Base-by-base conservation (phyloP, 64 coral and sea anemone genomes). In the Pachyseris speciosa region DNA sequence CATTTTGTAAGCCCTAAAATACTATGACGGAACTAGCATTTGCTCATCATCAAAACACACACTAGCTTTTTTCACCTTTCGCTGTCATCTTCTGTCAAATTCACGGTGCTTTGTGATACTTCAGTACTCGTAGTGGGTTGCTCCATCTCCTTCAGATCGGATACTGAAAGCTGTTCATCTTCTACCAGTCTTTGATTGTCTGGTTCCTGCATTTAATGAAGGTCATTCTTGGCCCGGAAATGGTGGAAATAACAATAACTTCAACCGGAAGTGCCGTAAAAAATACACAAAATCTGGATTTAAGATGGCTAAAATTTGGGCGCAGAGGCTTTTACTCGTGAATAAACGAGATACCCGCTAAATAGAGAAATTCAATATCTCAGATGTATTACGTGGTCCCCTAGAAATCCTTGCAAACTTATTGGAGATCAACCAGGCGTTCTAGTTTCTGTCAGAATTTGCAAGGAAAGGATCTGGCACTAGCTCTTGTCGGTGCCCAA, bases 341-440 rank as follows among this genome's bases (percentile, higher is more conserved):
- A 55, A 31, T 4, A 15, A 57, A 50, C 2, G 9, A 2, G 33
- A 16, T 39, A 71, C 20, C 38, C 22, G 15, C 13, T 25, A 5
- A 19, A 31, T 33, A 9, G 2, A 25, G 73, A 47, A 76, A 76
- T 13, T 26, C 11, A 32, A 34, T 55, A 80, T 31, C 28, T 57
- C 28, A 0, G 11, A 13, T 19, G 2, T 5, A 33, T 68, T 30
- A 67, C 29, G 20, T 55, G 43, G 13, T 55, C 51, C 3, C 12
- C 51, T 16, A 9, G 12, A 19, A 20, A 55, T 55, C 51, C 22
- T 55, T 13, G 28, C 64, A 68, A 68, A 36, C 48, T 52, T 73
- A 20, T 11, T 11, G 25, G 0, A 87, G 31, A 74, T 78, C 20
- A 34, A n/a, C 53, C 15, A 89, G 86, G 86, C 86, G 86, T 89